Base-by-base conservation (phyloP, 2,797 vertebrate genomes). In the Spondyliosoma cantharus region DNA sequence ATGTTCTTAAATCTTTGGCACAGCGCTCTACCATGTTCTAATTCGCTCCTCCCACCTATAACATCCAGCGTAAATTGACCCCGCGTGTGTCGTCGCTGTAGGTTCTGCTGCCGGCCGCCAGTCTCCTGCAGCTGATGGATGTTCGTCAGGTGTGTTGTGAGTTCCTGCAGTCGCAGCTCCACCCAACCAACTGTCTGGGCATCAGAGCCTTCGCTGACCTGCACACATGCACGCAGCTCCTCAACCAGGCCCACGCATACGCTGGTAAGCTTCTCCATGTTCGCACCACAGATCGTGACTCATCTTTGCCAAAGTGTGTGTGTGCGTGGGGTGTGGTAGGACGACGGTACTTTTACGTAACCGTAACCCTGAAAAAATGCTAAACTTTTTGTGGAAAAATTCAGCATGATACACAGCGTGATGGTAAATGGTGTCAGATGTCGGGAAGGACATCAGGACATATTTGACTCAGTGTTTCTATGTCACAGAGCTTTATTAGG, bases 141-240 rank as follows among this genome's bases (percentile, higher is more conserved):
- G 98, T 99, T 3, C 95, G 97, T 25, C 96, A 97, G 89, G 96
- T 97, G 82, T 99, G 97, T 84, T 99, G 98, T 48, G 97, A 99
- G 89, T 99, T 99, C 87, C 95, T 99, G n/a, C 97, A 98, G 72
- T 96, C 97, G 65, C 97, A 99, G 94, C 93, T 99, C 78, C 97
- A 99, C 68, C 95, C 97, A 87, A 96, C 96, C 1, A 99, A 99
- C 91, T 99, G 98, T 93, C 94, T 99, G 78, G 98, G 98, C 74
- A 99, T 99, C 92, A 95, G 97, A 3, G 97, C 96, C 0, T 99
- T 99, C 1, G 97, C 97, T 0, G 98, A 98, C 3, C 95, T 99
- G 87, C 98, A 99, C 22, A 96, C 97, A 0, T 99, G 97, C 85
- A 96, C 93, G 0, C 96, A 97, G 69, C 96, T 99, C 52, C 95